Evolutionary conservation across 2,113 vertebrate genomes (phyloP), one percentile per base, ranked within the genome.

Genomic region (Rallus limicola): DNA sequence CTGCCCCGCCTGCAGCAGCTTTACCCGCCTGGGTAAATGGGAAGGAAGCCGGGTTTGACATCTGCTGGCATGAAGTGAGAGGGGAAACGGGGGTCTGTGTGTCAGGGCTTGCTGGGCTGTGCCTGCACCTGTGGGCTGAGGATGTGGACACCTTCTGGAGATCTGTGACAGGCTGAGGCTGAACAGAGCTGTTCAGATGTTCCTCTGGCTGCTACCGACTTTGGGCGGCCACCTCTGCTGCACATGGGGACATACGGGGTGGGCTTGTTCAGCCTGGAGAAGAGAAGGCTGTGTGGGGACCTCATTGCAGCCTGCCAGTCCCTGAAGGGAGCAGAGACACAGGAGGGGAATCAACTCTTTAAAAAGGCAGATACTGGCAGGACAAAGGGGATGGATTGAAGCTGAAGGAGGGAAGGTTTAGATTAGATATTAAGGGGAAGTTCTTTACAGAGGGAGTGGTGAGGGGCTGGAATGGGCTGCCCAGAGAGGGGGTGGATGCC

Each of bases 101-200:
- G 31, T 16, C 58, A 1, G 53, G 11, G 42, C 19, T 40, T 3
- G 15, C 67, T 42, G 60, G 55, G 74, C 81, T 38, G 17, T 9
- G 16, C 6, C 2, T 21, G 38, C 42, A 29, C 74, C 52, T 20
- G 48, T 1, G 23, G 28, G 53, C 68, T 33, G 68, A 18, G 46
- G 69, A 29, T 31, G 20, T 0, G 0, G 24, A 18, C 19, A 1
- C 23, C 46, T n/a, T 24, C 2, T 16, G 3, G 55, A 9, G 48
- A 13, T 21, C 26, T 48, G 53, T 11, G 38, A 11, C 34, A 24
- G 64, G 28, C 42, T 0, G 12, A 60, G 52, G 33, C 36, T 24
- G 72, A 38, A 10, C 4, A 21, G 29, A 72, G 38, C 21, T 33
- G 12, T 20, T 40, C 13, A 11, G 29, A 5, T 29, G 25, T 26